phyloP scores from a whole-genome alignment of 2,113 vertebrate genomes.

The Galeopterus variegatus region DNA sequence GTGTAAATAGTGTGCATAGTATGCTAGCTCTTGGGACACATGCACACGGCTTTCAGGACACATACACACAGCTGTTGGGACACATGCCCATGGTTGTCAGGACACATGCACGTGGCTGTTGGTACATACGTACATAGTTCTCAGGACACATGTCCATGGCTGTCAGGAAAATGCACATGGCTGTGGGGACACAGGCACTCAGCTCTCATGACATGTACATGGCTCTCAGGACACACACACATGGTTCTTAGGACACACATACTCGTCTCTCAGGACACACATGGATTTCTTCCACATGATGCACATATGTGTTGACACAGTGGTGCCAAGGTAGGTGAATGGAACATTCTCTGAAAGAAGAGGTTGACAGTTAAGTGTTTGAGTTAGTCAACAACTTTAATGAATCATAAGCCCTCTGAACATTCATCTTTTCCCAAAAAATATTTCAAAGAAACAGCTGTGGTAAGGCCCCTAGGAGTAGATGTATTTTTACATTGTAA shows the following conservation, averaged over 20 bases:
- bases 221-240: too few relatives aligned
- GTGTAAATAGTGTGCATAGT: background rate
- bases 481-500: background rate
- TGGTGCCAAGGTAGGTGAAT: constrained; percentile 63
- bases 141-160: too few relatives aligned
- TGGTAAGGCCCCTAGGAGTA: background rate
- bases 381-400: constrained; percentile 56
- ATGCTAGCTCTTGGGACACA: background rate
- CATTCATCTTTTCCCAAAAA: background rate
- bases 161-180: too few relatives aligned
- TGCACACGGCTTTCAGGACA: background rate
- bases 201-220: too few relatives aligned
- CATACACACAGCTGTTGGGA: too few relatives aligned
- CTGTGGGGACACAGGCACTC: too few relatives aligned
- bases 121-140: too few relatives aligned
- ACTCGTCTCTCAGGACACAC: background rate
- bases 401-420: constrained; percentile 60
- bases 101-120: too few relatives aligned
- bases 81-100: too few relatives aligned
- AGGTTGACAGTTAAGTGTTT: constrained; percentile 77
- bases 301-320: constrained; percentile 74
- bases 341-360: constrained; percentile 62
- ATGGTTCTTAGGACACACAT: too few relatives aligned
- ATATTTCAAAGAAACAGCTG: constrained; percentile 44
- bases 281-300: constrained; percentile 57